These are phyloP conservation scores for Cygnus atratus DNA, from an alignment of 2,113 vertebrate genomes.

Conservation along the genomic window DNA sequence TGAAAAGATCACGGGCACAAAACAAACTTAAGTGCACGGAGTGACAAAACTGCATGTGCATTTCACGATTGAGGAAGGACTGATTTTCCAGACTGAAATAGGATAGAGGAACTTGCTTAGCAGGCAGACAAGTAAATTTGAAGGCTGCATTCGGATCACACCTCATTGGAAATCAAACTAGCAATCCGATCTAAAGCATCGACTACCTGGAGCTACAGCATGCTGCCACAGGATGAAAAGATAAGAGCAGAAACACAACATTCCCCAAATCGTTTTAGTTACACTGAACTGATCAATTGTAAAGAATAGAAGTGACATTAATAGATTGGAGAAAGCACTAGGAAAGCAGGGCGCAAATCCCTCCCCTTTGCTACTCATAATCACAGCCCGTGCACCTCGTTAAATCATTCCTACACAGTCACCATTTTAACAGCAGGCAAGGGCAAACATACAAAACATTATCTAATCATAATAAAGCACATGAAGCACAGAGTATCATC, in stretches of 20 bases:
- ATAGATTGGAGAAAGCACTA: not conserved
- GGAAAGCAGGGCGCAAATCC: not conserved
- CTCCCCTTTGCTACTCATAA: not conserved
- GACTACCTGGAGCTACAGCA: not conserved
- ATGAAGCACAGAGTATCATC: not conserved
- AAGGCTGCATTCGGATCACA: not conserved
- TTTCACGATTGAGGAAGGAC: not conserved
- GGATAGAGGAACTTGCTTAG: not conserved
- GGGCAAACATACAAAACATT: not conserved
- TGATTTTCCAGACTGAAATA: not conserved
- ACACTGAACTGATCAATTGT: not conserved
- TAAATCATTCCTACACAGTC: not conserved
- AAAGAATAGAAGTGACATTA: not conserved
- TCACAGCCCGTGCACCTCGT: not conserved
- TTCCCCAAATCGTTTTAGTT: not conserved
- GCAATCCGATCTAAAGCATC: not conserved
- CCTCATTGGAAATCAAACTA: not conserved
- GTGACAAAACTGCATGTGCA: not conserved
- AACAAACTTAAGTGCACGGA: not conserved
- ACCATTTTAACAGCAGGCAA: not conserved
- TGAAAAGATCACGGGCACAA: conserved; percentile 38
- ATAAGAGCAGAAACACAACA: not conserved
- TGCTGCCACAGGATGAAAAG: not conserved
- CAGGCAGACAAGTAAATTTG: not conserved
- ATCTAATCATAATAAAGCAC: not conserved